Evolutionary conservation across 2,797 vertebrate species (phyloP).

Genomic region (Amphiprion clarkii): DNA sequence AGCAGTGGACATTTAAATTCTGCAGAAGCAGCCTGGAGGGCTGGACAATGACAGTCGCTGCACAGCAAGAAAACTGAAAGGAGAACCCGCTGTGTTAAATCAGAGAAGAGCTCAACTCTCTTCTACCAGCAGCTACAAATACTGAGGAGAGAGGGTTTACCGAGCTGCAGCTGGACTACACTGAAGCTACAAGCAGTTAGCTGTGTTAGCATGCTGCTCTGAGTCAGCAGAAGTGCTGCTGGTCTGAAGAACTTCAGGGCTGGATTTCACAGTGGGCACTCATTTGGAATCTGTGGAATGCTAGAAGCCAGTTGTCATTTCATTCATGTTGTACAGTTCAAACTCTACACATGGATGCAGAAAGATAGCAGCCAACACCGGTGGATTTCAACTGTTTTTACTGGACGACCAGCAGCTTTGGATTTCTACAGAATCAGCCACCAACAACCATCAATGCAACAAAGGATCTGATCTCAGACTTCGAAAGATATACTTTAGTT

Average conservation of each 20-base stretch:
- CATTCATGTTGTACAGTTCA: slow-evolving; percentile 32
- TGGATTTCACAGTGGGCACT: slow-evolving; percentile 53
- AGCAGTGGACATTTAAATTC: neutral
- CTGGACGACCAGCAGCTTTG: slow-evolving; percentile 1
- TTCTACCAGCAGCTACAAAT: neutral
- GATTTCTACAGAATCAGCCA: slow-evolving; percentile 20
- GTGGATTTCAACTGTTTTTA: slow-evolving; percentile 10
- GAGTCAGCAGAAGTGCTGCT: slow-evolving; percentile 27
- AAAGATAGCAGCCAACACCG: slow-evolving; percentile 26
- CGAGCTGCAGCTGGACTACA: neutral
- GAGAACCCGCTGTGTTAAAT: neutral
- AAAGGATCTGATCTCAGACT: slow-evolving; percentile 20
- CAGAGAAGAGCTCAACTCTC: too few relatives aligned
- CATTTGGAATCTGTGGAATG: slow-evolving; percentile 52
- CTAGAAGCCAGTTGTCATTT: slow-evolving; percentile 48
- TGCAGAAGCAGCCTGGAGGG: neutral
- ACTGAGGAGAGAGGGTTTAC: neutral
- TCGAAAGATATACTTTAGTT: neutral
- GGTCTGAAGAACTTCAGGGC: slow-evolving; percentile 25
- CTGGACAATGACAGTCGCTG: neutral
- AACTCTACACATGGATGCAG: neutral
- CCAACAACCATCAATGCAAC: neutral
- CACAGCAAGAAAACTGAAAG: neutral
- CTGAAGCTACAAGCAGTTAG: neutral
- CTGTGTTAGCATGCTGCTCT: neutral